Evolutionary conservation across 2,888 invertebrate genomes (phyloP).

Genomic region (Gonocerus acuteangulatus): DNA sequence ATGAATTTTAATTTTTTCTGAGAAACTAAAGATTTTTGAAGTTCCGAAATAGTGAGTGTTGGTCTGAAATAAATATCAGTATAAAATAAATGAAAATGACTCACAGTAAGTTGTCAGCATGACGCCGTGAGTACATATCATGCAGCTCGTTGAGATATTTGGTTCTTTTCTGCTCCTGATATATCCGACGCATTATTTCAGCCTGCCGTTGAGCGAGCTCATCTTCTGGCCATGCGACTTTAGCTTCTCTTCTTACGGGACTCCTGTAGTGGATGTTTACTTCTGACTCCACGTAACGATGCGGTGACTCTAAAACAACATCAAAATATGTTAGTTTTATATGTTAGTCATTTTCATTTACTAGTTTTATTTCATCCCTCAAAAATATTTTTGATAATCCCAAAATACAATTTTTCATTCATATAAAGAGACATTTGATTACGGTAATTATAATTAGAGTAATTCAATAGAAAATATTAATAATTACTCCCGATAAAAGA

Average conservation of each 20-base stretch:
- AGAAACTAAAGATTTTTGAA: too few relatives aligned
- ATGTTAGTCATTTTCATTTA: background rate
- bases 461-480: too few relatives aligned
- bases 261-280: conserved; percentile 90
- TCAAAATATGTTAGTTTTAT: background rate
- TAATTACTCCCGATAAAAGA: too few relatives aligned
- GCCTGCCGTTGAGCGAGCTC: conserved; percentile 81
- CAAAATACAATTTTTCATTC: too few relatives aligned
- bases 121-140: conserved; percentile 87
- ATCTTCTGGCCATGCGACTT: conserved; percentile 74
- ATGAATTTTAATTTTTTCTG: too few relatives aligned
- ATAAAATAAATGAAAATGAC: conserved; percentile 38
- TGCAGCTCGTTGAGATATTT: conserved; percentile 89
- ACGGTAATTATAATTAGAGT: too few relatives aligned
- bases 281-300: conserved; percentile 84
- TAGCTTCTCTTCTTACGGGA: conserved; percentile 78
- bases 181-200: conserved; percentile 81
- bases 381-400: too few relatives aligned
- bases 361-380: too few relatives aligned
- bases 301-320: conserved; percentile 62
- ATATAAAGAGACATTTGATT: too few relatives aligned
- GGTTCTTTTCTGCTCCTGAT: conserved; percentile 79
- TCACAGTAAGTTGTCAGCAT: conserved; percentile 85
- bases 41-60: too few relatives aligned
- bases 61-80: too few relatives aligned